These are phyloP conservation scores for Neolamprologus variostigma DNA, from an alignment of 2,113 vertebrate species.

Conservation along the genomic window DNA sequence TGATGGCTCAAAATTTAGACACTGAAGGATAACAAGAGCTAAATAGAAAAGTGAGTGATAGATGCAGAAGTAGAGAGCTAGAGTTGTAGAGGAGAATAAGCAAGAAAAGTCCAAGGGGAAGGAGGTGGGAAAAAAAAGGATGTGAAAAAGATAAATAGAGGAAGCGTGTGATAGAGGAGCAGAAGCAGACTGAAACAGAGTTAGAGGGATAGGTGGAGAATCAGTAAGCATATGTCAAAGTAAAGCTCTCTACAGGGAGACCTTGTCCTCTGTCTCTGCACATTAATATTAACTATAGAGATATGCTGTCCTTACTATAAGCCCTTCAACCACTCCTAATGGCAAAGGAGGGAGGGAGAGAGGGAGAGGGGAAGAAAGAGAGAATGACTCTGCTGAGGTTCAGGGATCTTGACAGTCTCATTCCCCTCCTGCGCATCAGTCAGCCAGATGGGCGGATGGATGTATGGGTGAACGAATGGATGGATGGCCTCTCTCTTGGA, in stretches of 20 bases:
- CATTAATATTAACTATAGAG: constrained; percentile 64
- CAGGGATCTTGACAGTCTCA: constrained; percentile 65
- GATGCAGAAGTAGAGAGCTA: neutral
- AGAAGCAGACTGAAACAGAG: constrained; percentile 13
- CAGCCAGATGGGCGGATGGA: constrained; percentile 58
- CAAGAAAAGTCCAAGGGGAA: neutral
- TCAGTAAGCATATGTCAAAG: constrained; percentile 55
- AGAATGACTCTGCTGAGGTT: constrained; percentile 53
- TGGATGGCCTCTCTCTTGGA: constrained; percentile 51
- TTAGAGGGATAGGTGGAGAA: constrained; percentile 32
- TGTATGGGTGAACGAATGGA: constrained; percentile 43
- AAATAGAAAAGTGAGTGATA: neutral
- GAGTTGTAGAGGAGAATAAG: neutral
- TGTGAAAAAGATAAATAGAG: constrained; percentile 4
- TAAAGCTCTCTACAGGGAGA: constrained; percentile 54
- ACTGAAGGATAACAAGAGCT: neutral
- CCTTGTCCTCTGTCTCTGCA: constrained; percentile 59
- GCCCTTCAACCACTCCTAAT: constrained; percentile 50
- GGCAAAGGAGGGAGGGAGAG: constrained; percentile 11
- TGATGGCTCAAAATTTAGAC: neutral
- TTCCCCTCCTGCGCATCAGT: constrained; percentile 61
- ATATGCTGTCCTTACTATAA: constrained; percentile 49
- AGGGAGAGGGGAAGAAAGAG: neutral
- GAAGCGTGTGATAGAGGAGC: neutral
- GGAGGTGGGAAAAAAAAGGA: neutral